Evolutionary conservation across 2,888 invertebrate species (phyloP).

Genomic region (Drosophila kuntzei): DNA sequence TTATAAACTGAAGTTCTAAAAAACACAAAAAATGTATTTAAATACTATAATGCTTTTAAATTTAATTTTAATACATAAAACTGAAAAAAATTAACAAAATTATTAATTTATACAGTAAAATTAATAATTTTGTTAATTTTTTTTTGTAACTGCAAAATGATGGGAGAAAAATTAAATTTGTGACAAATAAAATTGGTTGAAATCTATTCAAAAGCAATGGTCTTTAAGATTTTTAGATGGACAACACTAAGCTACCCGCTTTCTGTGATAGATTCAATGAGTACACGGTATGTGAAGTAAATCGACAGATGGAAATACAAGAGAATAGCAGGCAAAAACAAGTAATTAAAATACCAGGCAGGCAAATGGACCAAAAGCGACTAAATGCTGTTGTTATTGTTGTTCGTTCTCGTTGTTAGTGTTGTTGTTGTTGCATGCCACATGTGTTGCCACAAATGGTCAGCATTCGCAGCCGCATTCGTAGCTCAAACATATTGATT

Average conservation of each 20-base stretch:
- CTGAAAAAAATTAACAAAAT: no score
- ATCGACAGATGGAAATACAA: constrained; percentile 41
- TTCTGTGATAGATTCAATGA: not conserved
- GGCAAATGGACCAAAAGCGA: constrained; percentile 61
- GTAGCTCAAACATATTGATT: constrained; percentile 73
- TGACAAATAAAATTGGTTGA: no score
- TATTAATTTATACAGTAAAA: no score
- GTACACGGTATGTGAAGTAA: constrained; percentile 22
- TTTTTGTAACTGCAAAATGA: no score
- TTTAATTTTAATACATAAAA: no score
- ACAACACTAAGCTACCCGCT: not conserved
- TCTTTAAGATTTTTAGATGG: no score
- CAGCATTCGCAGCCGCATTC: constrained; percentile 41
- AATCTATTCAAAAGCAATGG: no score
- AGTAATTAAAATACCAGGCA: constrained; percentile 81
- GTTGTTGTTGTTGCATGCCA: constrained; percentile 56
- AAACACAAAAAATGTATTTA: no score
- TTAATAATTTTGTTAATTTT: no score
- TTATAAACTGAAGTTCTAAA: no score
- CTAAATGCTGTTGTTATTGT: constrained; percentile 20
- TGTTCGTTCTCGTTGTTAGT: constrained; percentile 16
- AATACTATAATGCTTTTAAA: no score
- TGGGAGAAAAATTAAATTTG: no score
- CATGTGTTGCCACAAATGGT: constrained; percentile 76
- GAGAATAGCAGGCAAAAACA: constrained; percentile 35